phyloP scores from a whole-genome alignment of 2,113 vertebrate species.

The Gadus macrocephalus region DNA sequence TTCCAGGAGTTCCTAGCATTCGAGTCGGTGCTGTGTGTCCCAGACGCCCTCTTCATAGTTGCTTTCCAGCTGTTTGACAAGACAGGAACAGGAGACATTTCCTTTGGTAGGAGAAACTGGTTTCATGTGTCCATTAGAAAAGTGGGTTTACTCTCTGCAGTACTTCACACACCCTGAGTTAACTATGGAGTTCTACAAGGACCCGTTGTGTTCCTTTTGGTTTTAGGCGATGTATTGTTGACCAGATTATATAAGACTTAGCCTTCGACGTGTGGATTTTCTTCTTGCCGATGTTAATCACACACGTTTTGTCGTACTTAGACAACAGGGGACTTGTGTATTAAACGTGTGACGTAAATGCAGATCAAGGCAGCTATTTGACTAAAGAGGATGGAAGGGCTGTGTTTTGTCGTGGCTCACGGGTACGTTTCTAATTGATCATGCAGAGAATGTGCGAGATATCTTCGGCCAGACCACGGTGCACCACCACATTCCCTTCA shows the following conservation, averaged over 20 bases:
- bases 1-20: constrained; percentile 97
- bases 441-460: constrained; percentile 89
- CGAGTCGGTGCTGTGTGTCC: constrained; percentile 93
- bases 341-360: too few relatives aligned
- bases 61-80: constrained; percentile 98
- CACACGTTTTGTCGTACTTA: too few relatives aligned
- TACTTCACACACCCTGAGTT: background rate
- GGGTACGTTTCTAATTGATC: background rate
- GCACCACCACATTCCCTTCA: constrained; percentile 96
- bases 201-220: too few relatives aligned
- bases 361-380: too few relatives aligned
- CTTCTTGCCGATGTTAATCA: too few relatives aligned
- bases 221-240: too few relatives aligned
- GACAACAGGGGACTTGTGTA: too few relatives aligned
- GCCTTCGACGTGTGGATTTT: too few relatives aligned
- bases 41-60: constrained; percentile 94
- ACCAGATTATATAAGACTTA: too few relatives aligned
- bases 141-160: background rate
- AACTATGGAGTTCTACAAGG: too few relatives aligned
- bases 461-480: constrained; percentile 93
- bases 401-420: background rate
- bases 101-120: constrained; percentile 83
- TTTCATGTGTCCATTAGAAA: too few relatives aligned
- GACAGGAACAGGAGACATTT: constrained; percentile 88
- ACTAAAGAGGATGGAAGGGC: too few relatives aligned